Evolutionary conservation across 2,113 vertebrate genomes (phyloP).

Genomic region (Ictalurus punctatus): DNA sequence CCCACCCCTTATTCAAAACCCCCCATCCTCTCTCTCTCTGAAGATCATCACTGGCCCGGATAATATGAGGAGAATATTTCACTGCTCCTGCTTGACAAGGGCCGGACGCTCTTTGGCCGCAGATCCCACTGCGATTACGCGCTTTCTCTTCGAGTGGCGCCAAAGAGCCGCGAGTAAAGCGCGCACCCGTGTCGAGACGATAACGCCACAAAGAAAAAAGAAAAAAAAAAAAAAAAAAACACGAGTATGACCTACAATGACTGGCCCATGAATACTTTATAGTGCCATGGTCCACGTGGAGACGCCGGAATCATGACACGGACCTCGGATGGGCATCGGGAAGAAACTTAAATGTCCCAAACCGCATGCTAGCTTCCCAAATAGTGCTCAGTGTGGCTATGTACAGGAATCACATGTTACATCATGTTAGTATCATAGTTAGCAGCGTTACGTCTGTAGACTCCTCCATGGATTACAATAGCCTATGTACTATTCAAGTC

Average conservation of each 20-base stretch:
- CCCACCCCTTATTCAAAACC: no score
- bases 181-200: constrained; percentile 59
- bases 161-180: constrained; percentile 79
- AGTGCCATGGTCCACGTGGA: constrained; percentile 26
- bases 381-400: not conserved
- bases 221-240: constrained; percentile 15
- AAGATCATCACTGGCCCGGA: constrained; percentile 49
- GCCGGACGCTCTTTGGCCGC: constrained; percentile 51
- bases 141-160: constrained; percentile 85
- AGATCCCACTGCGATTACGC: constrained; percentile 71
- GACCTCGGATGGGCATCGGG: not conserved
- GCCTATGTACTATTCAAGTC: not conserved
- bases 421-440: not conserved
- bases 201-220: constrained; percentile 54
- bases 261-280: constrained; percentile 45
- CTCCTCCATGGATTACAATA: not conserved
- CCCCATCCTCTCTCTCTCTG: not conserved
- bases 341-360: not conserved
- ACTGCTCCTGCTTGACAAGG: constrained; percentile 46
- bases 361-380: not conserved
- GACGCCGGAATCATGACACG: constrained; percentile 9
- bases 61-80: constrained; percentile 36
- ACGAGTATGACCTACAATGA: constrained; percentile 49
- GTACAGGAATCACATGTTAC: no score
- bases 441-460: not conserved